Evolutionary conservation across 2,113 vertebrate genomes (phyloP).

Genomic region (Lycaon pictus): DNA sequence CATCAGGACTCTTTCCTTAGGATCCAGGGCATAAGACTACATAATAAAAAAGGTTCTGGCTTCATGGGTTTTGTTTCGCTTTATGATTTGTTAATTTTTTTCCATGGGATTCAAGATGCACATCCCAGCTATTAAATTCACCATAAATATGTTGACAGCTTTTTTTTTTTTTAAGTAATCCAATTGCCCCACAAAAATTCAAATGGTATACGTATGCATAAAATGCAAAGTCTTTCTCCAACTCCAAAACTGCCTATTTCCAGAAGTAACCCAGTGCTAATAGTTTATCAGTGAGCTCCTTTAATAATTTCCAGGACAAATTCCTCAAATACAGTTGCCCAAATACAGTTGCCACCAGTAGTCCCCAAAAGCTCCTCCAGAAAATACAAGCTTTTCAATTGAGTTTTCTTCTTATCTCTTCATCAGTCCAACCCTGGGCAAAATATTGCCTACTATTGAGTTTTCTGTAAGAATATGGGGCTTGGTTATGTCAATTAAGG

Average conservation of each 20-base stretch:
- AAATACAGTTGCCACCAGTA: background rate
- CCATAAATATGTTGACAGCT: background rate
- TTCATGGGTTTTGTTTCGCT: background rate
- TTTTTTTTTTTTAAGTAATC: background rate
- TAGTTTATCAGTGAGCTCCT: background rate
- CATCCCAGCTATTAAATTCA: background rate
- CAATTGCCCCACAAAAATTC: background rate
- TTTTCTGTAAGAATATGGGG: background rate
- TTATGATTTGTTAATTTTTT: background rate
- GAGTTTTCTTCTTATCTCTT: slow-evolving; percentile 8
- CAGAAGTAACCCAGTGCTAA: background rate
- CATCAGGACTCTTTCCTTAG: background rate
- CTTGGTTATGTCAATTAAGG: background rate
- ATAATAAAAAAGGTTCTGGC: background rate
- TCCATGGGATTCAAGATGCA: background rate
- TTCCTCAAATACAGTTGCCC: background rate
- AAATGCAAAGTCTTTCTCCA: background rate
- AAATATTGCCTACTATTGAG: background rate
- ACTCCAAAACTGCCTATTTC: background rate
- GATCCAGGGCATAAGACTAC: background rate
- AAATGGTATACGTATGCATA: background rate
- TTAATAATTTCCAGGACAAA: background rate
- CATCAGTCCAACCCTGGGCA: background rate
- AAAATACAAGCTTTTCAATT: background rate
- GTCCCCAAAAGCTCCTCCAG: background rate